Conservation (phyloP, 64 coral and sea anemone species). For the Catalaphyllia jardinei region DNA sequence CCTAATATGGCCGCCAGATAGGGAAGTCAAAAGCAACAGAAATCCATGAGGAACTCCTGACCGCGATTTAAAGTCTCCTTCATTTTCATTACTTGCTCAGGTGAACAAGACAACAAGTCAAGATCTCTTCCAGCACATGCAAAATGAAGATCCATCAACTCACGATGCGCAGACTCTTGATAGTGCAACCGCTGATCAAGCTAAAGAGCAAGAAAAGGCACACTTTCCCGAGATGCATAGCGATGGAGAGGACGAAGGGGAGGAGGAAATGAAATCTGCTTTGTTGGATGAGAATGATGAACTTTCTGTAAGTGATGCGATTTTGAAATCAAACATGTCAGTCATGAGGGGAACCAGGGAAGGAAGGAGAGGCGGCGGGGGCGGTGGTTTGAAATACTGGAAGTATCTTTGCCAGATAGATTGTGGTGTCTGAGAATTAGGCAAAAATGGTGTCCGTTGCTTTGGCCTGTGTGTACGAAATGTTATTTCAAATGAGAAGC, state of each 20-base stretch:
- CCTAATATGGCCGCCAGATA: too few species aligned
- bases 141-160: conserved; percentile 45
- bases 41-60: not conserved
- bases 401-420: too few species aligned
- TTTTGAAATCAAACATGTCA: not conserved
- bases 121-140: conserved; percentile 86
- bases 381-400: too few species aligned
- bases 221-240: conserved; percentile 55
- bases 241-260: conserved; percentile 58
- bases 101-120: conserved; percentile 46
- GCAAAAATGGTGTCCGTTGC: too few species aligned
- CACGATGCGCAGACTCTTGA: conserved; percentile 93
- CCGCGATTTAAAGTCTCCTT: too few species aligned
- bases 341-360: not conserved
- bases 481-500: too few species aligned
- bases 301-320: conserved; percentile 42
- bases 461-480: too few species aligned
- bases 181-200: conserved; percentile 96
- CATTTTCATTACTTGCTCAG: conserved; percentile 32
- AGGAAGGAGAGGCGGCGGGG: too few species aligned
- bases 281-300: conserved; percentile 63
- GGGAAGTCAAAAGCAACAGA: too few species aligned
- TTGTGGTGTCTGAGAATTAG: too few species aligned
- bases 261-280: conserved; percentile 50
- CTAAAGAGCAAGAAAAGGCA: conserved; percentile 73